A percentile compares a stretch with the other conserved stretches of the same genome.
Conservation (phyloP, 1,140 invertebrate species). For the Trichonephila inaurata region DNA sequence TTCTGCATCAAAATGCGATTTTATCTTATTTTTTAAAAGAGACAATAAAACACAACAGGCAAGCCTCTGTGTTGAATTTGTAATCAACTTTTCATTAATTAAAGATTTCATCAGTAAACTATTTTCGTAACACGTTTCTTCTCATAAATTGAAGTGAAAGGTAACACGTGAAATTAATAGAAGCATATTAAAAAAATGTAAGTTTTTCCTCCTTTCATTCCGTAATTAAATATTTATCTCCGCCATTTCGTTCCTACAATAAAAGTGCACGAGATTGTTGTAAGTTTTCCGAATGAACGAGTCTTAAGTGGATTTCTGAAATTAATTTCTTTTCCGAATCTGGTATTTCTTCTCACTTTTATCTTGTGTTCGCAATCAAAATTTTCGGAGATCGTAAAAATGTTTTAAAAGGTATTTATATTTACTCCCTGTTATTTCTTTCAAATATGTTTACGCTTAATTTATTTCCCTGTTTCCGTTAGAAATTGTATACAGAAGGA, state of each 20-base stretch:
- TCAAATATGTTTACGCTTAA: no score
- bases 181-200: neutral
- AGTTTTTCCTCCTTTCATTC: neutral
- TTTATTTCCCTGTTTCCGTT: no score
- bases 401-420: neutral
- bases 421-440: no score
- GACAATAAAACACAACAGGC: neutral
- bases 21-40: neutral
- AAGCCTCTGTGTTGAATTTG: neutral
- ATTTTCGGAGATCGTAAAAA: neutral
- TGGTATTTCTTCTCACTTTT: neutral
- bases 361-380: neutral
- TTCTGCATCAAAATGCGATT: neutral
- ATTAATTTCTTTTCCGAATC: neutral
- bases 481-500: no score
- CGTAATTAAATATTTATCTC: conserved; percentile 17
- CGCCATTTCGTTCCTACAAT: neutral
- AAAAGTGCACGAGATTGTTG: neutral
- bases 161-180: neutral
- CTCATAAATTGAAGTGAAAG: neutral
- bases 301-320: neutral
- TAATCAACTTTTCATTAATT: conserved; percentile 14
- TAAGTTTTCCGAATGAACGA: neutral
- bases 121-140: neutral
- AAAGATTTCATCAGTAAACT: neutral